These are phyloP conservation scores for Augochlora pura DNA, from an alignment of 1,140 invertebrate species.

Conservation along the genomic window DNA sequence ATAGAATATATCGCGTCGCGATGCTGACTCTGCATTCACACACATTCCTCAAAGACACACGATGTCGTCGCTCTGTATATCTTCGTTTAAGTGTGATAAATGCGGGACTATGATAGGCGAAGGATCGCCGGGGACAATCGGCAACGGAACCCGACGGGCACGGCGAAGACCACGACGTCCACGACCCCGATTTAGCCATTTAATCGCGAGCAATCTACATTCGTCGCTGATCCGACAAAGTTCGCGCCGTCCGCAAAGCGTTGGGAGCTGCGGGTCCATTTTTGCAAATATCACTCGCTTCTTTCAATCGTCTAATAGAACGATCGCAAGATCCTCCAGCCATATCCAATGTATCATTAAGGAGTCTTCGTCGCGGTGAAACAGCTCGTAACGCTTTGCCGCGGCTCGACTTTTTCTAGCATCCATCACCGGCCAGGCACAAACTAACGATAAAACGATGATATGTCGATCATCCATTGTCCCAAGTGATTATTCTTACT, in stretches of 20 bases:
- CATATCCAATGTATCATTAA: not conserved
- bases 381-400: not conserved
- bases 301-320: not conserved
- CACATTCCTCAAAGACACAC: slow-evolving; percentile 72
- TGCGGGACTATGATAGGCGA: slow-evolving; percentile 50
- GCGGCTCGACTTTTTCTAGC: not conserved
- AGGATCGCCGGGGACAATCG: slow-evolving; percentile 53
- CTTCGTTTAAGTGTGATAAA: slow-evolving; percentile 66
- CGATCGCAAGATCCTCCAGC: not conserved
- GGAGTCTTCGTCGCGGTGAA: not conserved
- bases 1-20: slow-evolving; percentile 44
- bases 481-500: slow-evolving; percentile 17
- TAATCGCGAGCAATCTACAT: not conserved
- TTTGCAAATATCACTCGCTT: not conserved
- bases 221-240: not conserved
- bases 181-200: slow-evolving; percentile 48
- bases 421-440: not conserved
- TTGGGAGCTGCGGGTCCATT: not conserved
- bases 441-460: slow-evolving; percentile 27
- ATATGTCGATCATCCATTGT: slow-evolving; percentile 10
- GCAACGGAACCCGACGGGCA: slow-evolving; percentile 49
- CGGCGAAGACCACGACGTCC: slow-evolving; percentile 54
- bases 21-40: slow-evolving; percentile 58
- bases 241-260: not conserved
- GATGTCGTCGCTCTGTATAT: slow-evolving; percentile 58